Evolutionary conservation across 2,797 vertebrate genomes (phyloP).

Genomic region (Sparidentex hasta): DNA sequence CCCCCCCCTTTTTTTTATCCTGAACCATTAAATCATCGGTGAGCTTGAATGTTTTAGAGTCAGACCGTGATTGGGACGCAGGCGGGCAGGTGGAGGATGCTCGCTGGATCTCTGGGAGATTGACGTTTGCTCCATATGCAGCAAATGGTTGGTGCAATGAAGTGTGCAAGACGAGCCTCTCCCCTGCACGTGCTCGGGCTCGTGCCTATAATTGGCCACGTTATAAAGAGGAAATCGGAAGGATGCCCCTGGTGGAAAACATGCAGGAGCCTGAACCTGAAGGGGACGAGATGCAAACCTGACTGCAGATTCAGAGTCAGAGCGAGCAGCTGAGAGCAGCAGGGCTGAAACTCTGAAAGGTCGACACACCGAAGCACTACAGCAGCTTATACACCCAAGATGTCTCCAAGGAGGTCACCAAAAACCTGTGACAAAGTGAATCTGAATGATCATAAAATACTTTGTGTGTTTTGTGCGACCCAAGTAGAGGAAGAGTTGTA

Average conservation of each 20-base stretch:
- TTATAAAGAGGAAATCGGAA: slow-evolving; percentile 20
- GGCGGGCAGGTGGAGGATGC: not conserved
- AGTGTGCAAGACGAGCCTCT: slow-evolving; percentile 65
- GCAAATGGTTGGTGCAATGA: slow-evolving; percentile 67
- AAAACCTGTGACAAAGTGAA: no score
- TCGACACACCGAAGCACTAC: not conserved
- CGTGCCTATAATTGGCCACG: slow-evolving; percentile 75
- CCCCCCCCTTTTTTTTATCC: not conserved
- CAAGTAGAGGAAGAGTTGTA: no score
- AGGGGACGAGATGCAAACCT: not conserved
- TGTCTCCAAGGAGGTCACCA: not conserved
- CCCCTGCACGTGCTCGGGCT: slow-evolving; percentile 73
- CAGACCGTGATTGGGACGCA: accelerated
- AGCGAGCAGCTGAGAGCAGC: not conserved
- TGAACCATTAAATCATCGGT: not conserved
- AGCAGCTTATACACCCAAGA: not conserved
- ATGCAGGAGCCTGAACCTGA: not conserved
- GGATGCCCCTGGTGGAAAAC: slow-evolving; percentile 44
- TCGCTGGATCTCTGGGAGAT: not conserved
- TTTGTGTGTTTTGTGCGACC: no score
- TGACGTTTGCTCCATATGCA: slow-evolving; percentile 51
- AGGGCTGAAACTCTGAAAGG: no score
- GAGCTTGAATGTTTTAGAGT: not conserved
- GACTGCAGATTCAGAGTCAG: not conserved
- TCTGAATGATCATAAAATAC: no score